phyloP scores from a whole-genome alignment of 2,888 invertebrate genomes.

The Cecidostiba fungosa region DNA sequence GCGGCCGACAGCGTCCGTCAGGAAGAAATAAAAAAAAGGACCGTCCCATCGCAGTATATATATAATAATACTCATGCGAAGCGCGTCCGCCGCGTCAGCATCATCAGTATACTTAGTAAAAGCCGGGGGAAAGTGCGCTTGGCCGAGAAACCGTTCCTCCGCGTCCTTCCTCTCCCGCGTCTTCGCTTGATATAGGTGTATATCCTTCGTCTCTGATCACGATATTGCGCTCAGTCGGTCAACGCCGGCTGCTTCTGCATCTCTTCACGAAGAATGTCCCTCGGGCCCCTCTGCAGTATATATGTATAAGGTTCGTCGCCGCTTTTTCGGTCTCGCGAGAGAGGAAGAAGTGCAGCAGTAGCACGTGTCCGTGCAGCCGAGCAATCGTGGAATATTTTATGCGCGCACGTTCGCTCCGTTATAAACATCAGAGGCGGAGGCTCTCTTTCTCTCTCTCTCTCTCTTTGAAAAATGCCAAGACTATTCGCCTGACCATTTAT shows the following conservation, averaged over 20 bases:
- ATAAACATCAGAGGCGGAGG: background rate
- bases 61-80: background rate
- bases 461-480: background rate
- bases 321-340: background rate
- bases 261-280: slow-evolving; percentile 38
- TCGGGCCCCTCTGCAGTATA: background rate
- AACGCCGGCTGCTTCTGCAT: background rate
- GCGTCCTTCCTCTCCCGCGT: slow-evolving; percentile 8
- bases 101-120: background rate
- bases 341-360: slow-evolving; percentile 12
- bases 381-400: slow-evolving; percentile 30
- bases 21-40: background rate
- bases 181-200: background rate
- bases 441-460: background rate
- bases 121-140: slow-evolving; percentile 53
- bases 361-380: slow-evolving; percentile 3
- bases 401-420: slow-evolving; percentile 18
- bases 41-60: background rate
- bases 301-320: background rate
- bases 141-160: slow-evolving; percentile 38
- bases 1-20: background rate
- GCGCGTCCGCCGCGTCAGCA: background rate
- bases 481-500: background rate
- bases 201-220: background rate
- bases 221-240: slow-evolving; percentile 38